Evolutionary conservation across 2,797 vertebrate genomes (phyloP), one percentile per base, ranked within the genome.

Genomic region (Tapirus indicus): DNA sequence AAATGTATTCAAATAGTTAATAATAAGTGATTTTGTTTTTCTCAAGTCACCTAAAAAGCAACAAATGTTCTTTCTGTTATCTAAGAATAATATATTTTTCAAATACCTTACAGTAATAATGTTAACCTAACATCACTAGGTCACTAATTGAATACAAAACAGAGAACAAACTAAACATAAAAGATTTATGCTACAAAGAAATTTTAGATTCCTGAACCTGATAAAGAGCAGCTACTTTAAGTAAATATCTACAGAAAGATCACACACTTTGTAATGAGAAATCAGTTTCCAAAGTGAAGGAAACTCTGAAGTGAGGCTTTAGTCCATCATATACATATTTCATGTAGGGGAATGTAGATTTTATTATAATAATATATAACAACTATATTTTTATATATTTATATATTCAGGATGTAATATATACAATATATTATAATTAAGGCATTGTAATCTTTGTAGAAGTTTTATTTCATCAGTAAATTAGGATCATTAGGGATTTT

Each of bases 281-380:
- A 68, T 83, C 11, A 62, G 29, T 90, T 79, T 79, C 72, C 66
- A 72, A 90, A 64, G n/a, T 78, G 78, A 90, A 84, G 38, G 78
- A 78, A 79, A 85, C 12, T 68, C 27, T 78, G 62, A 64, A 72
- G 56, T 68, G 58, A 82, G 32, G 32, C 25, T 74, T 79, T 66
- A 80, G 66, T 56, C 18, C 14, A 66, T n/a, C 38, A 78, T 58
- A 49, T 49, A 38, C 38, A 80, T n/a, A 74, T 77, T 80, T 54
- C n/a, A 25, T 20, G 44, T 44, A 72, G 25, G 21, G 16, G 5
- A 71, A 72, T 72, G 52, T 4, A 56, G 0, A 92, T 83, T 52
- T 52, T 92, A 77, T n/a, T 21, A 27, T 74, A 32, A 52, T 54
- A 77, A 78, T 41, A 49, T 20, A n/a, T 35, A 41, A 62, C 35